Base-by-base conservation (phyloP, 2,888 invertebrate species). In the Muscina levida region DNA sequence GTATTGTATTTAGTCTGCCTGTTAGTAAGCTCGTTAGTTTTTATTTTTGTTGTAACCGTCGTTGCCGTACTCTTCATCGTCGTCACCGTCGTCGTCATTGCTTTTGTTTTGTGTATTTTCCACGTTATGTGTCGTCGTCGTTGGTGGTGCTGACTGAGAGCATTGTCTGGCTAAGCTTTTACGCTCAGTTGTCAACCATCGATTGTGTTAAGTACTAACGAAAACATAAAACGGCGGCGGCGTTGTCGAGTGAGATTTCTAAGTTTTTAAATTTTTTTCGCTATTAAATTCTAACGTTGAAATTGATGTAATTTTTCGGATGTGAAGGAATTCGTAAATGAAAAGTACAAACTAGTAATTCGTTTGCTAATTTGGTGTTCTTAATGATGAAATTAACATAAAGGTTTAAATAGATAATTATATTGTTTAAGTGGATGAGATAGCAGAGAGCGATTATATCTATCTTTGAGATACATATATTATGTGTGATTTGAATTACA, bases 141-240 rank as follows among this genome's bases (percentile, higher is more conserved):
- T n/a, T n/a, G n/a, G n/a, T n/a, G n/a, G 26, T 59, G 19, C 31
- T n/a, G 17, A 46, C 62, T 66, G 62, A 72, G 51, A 72, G 56
- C 26, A 53, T 48, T 72, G 19, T 51, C 53, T 51, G n/a, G 53
- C n/a, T 6, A 39, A 31, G 19, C 22, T 53, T 26, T 53, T 51
- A 65, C 70, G 62, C 66, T 73, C 77, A 80, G 80, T 80, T 77
- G 80, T 80, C 73, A 80, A 77, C 77, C 31, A 67, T 74, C 73
- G 73, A 77, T 74, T 77, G 77, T 46, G 73, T 77, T 71, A 73
- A 73, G 73, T 51, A 70, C 77, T 70, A 66, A 71, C 65, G 46
- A 71, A 59, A 70, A 53, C 76, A 73, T 65, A 56, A 31, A 31
- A 31, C 31, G 31, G 53, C 57, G 57, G 26, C 42, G 17, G 44